phyloP scores from a whole-genome alignment of 53 echinoderm and acorn worm genomes.

The Luidia sarsii region DNA sequence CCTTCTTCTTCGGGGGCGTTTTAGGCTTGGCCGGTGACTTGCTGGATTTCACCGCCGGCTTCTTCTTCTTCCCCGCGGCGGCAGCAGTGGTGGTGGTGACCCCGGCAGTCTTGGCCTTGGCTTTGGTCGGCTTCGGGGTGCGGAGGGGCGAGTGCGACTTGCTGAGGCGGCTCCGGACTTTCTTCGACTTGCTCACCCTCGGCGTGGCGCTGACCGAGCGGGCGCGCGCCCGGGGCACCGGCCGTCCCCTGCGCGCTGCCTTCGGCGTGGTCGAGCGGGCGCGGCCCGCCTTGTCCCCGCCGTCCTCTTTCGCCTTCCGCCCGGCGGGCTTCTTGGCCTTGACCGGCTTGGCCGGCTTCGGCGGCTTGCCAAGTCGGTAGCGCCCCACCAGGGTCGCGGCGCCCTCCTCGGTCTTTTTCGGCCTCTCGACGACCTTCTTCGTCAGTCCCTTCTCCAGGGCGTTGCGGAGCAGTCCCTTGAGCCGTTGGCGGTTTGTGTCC shows the following conservation, averaged over 20 bases:
- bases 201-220: constrained; percentile 74
- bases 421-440: constrained; percentile 48
- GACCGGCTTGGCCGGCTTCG: constrained; percentile 43
- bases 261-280: constrained; percentile 22
- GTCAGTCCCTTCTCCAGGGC: constrained; percentile 54
- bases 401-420: constrained; percentile 30
- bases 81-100: constrained; percentile 2
- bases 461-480: constrained; percentile 44
- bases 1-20: not conserved
- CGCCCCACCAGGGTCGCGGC: constrained; percentile 38
- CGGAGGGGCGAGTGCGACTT: constrained; percentile 70
- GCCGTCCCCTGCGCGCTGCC: constrained; percentile 2
- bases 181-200: constrained; percentile 62
- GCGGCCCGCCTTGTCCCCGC: not conserved
- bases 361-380: constrained; percentile 66
- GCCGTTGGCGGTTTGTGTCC: constrained; percentile 21
- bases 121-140: constrained; percentile 21
- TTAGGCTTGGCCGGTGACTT: constrained; percentile 28
- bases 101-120: constrained; percentile 18
- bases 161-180: constrained; percentile 44
- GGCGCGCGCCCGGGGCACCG: constrained; percentile 26
- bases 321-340: constrained; percentile 1
- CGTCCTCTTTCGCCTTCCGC: constrained; percentile 3
- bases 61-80: constrained; percentile 21
- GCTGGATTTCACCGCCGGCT: constrained; percentile 42